Evolutionary conservation across 2,113 vertebrate species (phyloP), one percentile per base, ranked within the genome.

Genomic region (Limanda limanda): DNA sequence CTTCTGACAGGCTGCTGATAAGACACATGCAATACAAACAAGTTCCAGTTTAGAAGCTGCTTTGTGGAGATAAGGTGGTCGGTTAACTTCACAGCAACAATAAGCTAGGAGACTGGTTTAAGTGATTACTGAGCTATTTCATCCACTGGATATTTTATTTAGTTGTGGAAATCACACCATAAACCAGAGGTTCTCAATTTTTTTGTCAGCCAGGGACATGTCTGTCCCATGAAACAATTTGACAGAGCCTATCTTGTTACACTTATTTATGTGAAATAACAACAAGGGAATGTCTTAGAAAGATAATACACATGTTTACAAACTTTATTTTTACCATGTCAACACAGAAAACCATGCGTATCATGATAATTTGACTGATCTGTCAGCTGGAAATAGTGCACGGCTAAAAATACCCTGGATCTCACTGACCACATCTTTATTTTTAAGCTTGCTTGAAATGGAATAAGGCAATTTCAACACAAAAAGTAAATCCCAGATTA

Each of bases 1-100:
- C 23, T n/a, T 72, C 61, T 76, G 57, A 9, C 21, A 60, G 42
- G 51, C 65, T 24, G 20, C 59, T 76, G 77, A 77, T 73, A 71
- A 84, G 47, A 58, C 35, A 31, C 13, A n/a, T 15, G 35, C 4
- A 35, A 21, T 14, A 25, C 23, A 71, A 17, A 76, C 1, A 15
- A 14, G 12, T 56, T 80, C 14, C 18, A 31, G 45, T 67, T 31
- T 31, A 21, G 61, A 24, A 35, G 42, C 70, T 81, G 63, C 31
- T 56, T 64, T 25, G 20, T 5, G 3, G 42, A 75, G 78, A 85
- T 79, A 63, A 75, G 14, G 40, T 25, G 10, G 47, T 58, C 8
- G 15, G 48, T 31, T 7, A 68, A 35, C 37, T n/a, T 59, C n/a
- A 2, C 20, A 27, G 24, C 10, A 51, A 25, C 48, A 71, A 24